phyloP scores from a whole-genome alignment of 2,888 invertebrate species.

The Drosophila acutilabella region DNA sequence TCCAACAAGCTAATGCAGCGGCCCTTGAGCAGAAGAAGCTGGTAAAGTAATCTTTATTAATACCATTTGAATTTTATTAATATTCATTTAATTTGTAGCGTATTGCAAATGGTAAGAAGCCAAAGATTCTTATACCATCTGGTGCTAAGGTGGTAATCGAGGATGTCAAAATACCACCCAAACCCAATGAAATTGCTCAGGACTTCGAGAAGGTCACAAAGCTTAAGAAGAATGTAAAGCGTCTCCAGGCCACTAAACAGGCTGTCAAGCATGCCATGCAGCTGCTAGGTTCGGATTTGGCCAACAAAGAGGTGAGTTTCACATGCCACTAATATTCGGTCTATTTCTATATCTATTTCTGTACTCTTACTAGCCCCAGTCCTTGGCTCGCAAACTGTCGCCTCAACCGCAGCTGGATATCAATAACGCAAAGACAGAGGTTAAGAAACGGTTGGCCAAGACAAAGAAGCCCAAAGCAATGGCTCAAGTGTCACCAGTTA shows the following conservation, averaged over 20 bases:
- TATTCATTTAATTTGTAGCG: constrained; percentile 52
- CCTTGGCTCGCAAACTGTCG: constrained; percentile 54
- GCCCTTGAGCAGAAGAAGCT: constrained; percentile 73
- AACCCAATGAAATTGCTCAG: too few species aligned
- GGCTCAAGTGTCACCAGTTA: constrained; percentile 37
- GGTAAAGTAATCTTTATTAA: constrained; percentile 46
- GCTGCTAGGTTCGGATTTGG: constrained; percentile 35
- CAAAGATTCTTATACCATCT: constrained; percentile 5
- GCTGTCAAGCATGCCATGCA: constrained; percentile 51
- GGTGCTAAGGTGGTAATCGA: neutral
- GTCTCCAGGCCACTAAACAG: constrained; percentile 54
- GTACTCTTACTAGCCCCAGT: constrained; percentile 36
- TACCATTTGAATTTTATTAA: neutral
- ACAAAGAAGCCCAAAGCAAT: constrained; percentile 3
- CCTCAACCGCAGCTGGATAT: constrained; percentile 36
- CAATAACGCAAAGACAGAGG: neutral
- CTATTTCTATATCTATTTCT: too few species aligned
- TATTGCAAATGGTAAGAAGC: constrained; percentile 30
- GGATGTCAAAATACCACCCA: neutral
- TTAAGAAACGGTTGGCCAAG: neutral
- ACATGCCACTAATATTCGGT: neutral
- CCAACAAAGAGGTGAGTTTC: constrained; percentile 32
- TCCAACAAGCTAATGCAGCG: constrained; percentile 78
- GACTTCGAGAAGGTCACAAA: neutral
- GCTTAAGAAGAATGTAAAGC: constrained; percentile 61